Base-by-base conservation (phyloP, 2,888 invertebrate genomes). In the Tetramorium bicarinatum region DNA sequence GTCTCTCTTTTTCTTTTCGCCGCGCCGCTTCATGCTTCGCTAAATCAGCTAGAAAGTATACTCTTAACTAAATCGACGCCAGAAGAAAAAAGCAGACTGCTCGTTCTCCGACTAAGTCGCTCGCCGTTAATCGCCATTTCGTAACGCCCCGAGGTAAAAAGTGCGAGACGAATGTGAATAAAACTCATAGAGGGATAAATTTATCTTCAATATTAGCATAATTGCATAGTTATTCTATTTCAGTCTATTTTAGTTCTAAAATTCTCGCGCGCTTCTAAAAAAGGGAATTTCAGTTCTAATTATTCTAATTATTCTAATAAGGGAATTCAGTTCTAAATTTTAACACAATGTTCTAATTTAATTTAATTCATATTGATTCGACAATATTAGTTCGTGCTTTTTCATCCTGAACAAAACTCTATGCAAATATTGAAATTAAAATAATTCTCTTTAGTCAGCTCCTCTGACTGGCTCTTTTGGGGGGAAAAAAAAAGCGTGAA, bases 21-120 rank as follows among this genome's bases (percentile, higher is more conserved):
- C 69, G 44, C 69, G 71, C 44, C 59, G 56, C 47, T 79, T 79
- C 72, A 79, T 71, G 79, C 79, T 71, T 79, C 72, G 71, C 59
- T 79, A 79, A 71, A 79, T 79, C 69, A 77, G n/a, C 77, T 79
- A 79, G 59, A 79, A 79, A 79, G 72, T 71, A 38, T 71, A 71
- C 72, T 71, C 41, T 71, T 47, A 59, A 72, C 72, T 59, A 79
- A 79, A 72, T 72, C 72, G 71, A 59, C 18, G 72, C 44, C 59
- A 38, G 47, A 38, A 59, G 59, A 79, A 79, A 54, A 47, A 34
- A 25, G 7, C 38, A 15, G 21, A 13, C 41, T n/a, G 77, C 47
- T 59, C 64, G 34, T 47, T 62, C 18, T 11, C 21, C 44, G 9
- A 4, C 44, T 7, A 38, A 66, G 66, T 77, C 44, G 56, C 56